Conservation (phyloP, 2,888 invertebrate genomes). For the Cryptocheilus praepositus region DNA sequence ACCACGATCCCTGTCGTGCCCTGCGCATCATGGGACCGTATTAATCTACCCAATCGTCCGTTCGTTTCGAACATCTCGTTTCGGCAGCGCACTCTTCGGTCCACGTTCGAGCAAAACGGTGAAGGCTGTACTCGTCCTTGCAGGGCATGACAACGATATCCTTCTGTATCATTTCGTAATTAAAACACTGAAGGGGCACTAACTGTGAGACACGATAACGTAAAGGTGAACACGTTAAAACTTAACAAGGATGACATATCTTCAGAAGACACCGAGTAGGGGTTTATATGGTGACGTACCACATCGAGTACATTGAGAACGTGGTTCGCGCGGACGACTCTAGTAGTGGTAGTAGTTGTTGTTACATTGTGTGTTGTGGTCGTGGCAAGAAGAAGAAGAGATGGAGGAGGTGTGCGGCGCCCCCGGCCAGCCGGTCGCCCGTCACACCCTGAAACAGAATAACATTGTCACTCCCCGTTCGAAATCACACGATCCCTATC, state of each 20-base stretch:
- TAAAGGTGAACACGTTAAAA: conserved; percentile 43
- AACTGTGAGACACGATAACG: conserved; percentile 57
- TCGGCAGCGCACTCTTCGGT: conserved; percentile 16
- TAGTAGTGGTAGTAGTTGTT: conserved; percentile 58
- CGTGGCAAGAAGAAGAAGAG: conserved; percentile 73
- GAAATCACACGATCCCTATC: conserved; percentile 53
- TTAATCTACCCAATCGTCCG: no score
- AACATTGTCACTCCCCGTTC: conserved; percentile 70
- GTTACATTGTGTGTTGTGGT: conserved; percentile 73
- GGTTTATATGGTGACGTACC: conserved; percentile 71
- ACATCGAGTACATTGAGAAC: conserved; percentile 73
- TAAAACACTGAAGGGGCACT: conserved; percentile 54
- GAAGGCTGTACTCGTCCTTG: neutral
- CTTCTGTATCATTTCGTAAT: conserved; percentile 22
- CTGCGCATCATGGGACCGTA: no score
- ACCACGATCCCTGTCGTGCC: no score
- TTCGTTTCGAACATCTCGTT: no score
- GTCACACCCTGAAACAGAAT: conserved; percentile 75
- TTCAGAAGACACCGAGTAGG: conserved; percentile 71
- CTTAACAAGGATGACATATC: conserved; percentile 62
- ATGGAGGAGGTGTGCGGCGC: conserved; percentile 74
- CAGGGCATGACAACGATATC: conserved; percentile 8
- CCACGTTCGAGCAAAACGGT: neutral
- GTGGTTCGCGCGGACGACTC: conserved; percentile 71
- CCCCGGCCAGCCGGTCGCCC: conserved; percentile 75